Evolutionary conservation across 2,888 invertebrate genomes (phyloP).

Genomic region (Drosophila neotestacea): DNA sequence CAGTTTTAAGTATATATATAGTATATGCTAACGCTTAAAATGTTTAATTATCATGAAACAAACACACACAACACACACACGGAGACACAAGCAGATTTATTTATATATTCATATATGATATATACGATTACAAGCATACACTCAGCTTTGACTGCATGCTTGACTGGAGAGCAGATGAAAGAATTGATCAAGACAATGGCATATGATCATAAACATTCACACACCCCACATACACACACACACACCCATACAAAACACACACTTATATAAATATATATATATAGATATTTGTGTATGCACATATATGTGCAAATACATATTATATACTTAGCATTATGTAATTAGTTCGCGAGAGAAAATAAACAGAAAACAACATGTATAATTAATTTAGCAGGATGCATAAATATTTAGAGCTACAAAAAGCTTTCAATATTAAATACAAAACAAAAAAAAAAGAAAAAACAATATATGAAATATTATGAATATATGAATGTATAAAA

Average conservation of each 20-base stretch:
- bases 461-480: slow-evolving; percentile 40
- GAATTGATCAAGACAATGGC: slow-evolving; percentile 21
- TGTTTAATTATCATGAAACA: slow-evolving; percentile 59
- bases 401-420: slow-evolving; percentile 57
- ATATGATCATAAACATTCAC: slow-evolving; percentile 24
- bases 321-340: slow-evolving; percentile 68
- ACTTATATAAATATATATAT: slow-evolving; percentile 24
- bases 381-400: slow-evolving; percentile 69
- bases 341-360: slow-evolving; percentile 61
- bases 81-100: slow-evolving; percentile 15
- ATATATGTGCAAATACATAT: slow-evolving; percentile 33
- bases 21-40: slow-evolving; percentile 72
- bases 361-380: slow-evolving; percentile 43
- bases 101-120: slow-evolving; percentile 16
- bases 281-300: slow-evolving; percentile 31
- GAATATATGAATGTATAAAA: slow-evolving; percentile 41
- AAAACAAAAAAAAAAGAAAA: slow-evolving; percentile 32
- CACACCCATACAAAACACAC: slow-evolving; percentile 13
- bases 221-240: slow-evolving; percentile 25
- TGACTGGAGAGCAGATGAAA: slow-evolving; percentile 43
- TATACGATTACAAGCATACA: slow-evolving; percentile 22
- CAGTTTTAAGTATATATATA: slow-evolving; percentile 70
- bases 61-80: slow-evolving; percentile 21
- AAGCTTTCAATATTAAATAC: slow-evolving; percentile 32
- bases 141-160: slow-evolving; percentile 56